phyloP scores from a whole-genome alignment of 37 sponge, comb jelly and placozoan species.

The Theonella swinhoei region DNA sequence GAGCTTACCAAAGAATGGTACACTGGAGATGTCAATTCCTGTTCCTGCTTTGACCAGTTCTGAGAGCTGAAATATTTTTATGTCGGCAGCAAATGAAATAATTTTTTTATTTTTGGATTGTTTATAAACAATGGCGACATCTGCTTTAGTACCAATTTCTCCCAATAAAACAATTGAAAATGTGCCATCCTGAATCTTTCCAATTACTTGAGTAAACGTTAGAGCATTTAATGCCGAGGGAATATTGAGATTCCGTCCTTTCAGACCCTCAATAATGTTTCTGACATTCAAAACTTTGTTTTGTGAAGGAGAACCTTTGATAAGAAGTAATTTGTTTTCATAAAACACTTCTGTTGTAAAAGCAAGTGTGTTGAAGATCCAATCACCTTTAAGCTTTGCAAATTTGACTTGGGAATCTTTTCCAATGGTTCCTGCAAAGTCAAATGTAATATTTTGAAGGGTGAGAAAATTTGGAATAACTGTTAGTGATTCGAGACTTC shows the following conservation, averaged over 20 bases:
- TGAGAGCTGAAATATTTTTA: not conserved
- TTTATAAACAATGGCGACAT: not conserved
- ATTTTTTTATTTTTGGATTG: not conserved
- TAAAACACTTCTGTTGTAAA: not conserved
- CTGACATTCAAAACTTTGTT: not conserved
- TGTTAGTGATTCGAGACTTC: not conserved
- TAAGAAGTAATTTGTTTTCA: not conserved
- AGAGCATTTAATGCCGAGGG: not conserved
- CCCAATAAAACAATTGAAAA: not conserved
- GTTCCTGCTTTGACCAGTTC: not conserved
- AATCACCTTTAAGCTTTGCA: not conserved
- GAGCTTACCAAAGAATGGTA: not conserved
- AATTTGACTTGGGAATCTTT: not conserved
- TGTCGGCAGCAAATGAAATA: not conserved
- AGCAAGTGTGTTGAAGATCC: not conserved
- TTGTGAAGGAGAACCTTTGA: not conserved
- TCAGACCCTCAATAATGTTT: not conserved
- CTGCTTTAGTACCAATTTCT: not conserved
- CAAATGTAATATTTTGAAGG: not conserved
- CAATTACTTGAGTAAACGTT: not conserved
- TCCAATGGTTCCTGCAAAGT: not conserved
- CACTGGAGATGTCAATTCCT: not conserved
- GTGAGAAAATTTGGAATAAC: not conserved
- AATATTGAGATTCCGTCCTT: not conserved
- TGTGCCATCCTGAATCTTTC: not conserved